Percentiles rank a stretch among this genome's conserved stretches.
phyloP scores from a whole-genome alignment of 1,140 invertebrate genomes.

The Drosophila littoralis region DNA sequence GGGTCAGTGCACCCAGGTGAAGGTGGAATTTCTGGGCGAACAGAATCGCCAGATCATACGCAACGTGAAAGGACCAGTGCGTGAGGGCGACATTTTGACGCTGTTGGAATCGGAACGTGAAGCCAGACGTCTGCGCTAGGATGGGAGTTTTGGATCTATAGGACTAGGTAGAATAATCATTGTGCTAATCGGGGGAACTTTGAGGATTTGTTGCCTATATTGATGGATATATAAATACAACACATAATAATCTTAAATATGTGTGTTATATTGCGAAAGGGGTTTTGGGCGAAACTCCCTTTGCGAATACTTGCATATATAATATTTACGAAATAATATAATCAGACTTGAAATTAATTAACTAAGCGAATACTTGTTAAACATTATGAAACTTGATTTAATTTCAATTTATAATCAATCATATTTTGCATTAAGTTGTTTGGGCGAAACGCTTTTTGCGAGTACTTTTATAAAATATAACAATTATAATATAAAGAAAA shows the following conservation, averaged over 20 bases:
- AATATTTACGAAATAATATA: no score
- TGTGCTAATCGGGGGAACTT: not conserved
- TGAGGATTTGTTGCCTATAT: not conserved
- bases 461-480: no score
- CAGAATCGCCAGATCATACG: constrained; percentile 98
- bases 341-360: no score
- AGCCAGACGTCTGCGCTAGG: constrained; percentile 96
- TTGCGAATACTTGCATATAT: no score
- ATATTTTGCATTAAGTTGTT: no score
- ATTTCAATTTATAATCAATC: no score
- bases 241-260: not conserved
- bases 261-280: not conserved
- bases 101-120: constrained; percentile 98
- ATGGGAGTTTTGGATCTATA: not conserved
- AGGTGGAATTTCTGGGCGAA: constrained; percentile 99
- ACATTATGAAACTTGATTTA: no score
- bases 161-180: no score
- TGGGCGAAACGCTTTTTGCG: no score
- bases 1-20: constrained; percentile 99
- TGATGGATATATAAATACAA: not conserved
- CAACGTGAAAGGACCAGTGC: constrained; percentile 99
- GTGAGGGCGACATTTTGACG: constrained; percentile 99
- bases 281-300: not conserved
- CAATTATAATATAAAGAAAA: no score
- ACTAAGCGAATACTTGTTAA: no score